Conservation (phyloP, 2,113 vertebrate genomes). For the Eublepharis macularius region DNA sequence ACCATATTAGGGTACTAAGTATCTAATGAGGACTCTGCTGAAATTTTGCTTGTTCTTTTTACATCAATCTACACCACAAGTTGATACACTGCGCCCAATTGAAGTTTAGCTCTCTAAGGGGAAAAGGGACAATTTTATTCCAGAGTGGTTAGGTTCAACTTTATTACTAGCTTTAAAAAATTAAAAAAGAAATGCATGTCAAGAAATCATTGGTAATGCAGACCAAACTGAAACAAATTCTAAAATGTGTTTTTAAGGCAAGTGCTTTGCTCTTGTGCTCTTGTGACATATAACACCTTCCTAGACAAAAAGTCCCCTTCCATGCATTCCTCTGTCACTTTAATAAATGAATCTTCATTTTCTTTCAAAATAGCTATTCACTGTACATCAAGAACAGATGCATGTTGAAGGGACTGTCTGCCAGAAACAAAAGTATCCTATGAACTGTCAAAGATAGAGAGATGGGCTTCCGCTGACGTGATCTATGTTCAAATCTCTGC, state of each 20-base stretch:
- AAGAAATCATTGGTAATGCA: slow-evolving; percentile 14
- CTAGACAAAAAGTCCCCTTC: slow-evolving; percentile 28
- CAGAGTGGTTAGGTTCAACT: not conserved
- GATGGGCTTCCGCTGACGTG: not conserved
- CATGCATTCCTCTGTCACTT: slow-evolving; percentile 45
- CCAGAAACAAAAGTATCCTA: slow-evolving; percentile 19
- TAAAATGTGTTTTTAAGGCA: slow-evolving; percentile 14
- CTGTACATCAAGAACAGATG: not conserved
- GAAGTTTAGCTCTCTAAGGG: not conserved
- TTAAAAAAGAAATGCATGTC: slow-evolving; percentile 8
- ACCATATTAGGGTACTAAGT: slow-evolving; percentile 21
- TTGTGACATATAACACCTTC: slow-evolving; percentile 30
- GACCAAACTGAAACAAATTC: not conserved
- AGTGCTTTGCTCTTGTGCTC: not conserved
- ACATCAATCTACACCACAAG: no score
- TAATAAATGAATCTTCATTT: slow-evolving; percentile 42
- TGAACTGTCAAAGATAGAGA: not conserved
- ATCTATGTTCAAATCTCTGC: not conserved
- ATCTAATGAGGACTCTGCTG: slow-evolving; percentile 4
- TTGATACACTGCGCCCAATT: not conserved
- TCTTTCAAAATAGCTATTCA: slow-evolving; percentile 38
- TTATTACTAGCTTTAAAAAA: not conserved
- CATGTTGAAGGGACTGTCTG: not conserved
- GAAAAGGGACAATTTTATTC: not conserved
- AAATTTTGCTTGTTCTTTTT: not conserved